These are phyloP conservation scores for Slavum lentiscoides DNA, from an alignment of 2,888 invertebrate genomes.

Conservation along the genomic window DNA sequence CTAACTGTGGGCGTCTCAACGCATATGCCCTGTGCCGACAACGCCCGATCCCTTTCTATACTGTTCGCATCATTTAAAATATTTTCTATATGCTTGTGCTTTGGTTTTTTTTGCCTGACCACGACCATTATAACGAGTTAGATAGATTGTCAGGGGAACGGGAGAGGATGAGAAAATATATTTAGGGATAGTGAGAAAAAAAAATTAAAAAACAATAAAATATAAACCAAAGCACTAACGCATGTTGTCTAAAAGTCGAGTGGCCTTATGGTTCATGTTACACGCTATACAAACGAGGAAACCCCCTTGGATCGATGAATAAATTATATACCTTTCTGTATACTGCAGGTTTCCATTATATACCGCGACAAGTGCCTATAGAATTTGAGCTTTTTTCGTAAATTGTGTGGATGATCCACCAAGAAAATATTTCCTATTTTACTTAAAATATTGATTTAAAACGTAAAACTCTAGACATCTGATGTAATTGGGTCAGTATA, in stretches of 20 bases:
- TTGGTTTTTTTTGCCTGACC: conserved; percentile 32
- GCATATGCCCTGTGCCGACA: conserved; percentile 48
- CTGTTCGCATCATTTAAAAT: conserved; percentile 6
- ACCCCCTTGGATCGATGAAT: conserved; percentile 23
- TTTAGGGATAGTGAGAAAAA: conserved; percentile 20
- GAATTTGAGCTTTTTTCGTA: background rate
- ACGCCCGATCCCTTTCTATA: conserved; percentile 42
- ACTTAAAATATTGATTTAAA: background rate
- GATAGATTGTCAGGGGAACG: background rate
- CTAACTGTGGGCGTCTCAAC: conserved; percentile 26
- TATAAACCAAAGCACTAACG: conserved; percentile 9
- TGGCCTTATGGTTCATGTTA: conserved; percentile 43
- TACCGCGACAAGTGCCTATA: conserved; percentile 11
- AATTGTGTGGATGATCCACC: background rate
- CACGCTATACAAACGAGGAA: background rate
- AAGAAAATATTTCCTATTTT: background rate
- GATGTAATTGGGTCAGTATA: background rate
- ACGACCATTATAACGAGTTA: background rate
- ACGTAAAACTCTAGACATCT: background rate
- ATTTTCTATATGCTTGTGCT: conserved; percentile 16
- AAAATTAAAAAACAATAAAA: conserved; percentile 53
- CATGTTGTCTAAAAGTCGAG: conserved; percentile 49
- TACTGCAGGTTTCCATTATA: conserved; percentile 3
- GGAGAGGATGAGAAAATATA: background rate
- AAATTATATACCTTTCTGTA: conserved; percentile 9